Base-by-base conservation (phyloP, 2,888 invertebrate genomes). In the Diplazon laetatorius region DNA sequence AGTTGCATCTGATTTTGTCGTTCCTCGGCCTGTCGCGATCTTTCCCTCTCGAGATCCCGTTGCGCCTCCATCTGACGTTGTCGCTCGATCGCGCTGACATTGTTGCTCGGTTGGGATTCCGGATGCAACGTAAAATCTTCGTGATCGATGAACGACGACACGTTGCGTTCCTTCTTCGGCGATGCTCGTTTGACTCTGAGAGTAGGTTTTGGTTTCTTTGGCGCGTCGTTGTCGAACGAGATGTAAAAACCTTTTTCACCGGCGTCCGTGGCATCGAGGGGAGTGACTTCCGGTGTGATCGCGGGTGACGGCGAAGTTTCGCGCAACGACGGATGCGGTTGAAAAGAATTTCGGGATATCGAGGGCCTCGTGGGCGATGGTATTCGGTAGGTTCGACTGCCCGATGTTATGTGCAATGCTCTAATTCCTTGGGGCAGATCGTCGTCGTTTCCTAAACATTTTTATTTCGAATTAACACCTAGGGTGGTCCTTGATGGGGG, bases 171-270 rank as follows among this genome's bases (percentile, higher is more conserved):
- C 87, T 96, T 96, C 87, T 95, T 95, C 0, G 96, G 96, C 5
- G 96, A 96, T 39, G 92, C 92, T 74, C 94, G 93, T 89, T 96
- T 96, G 75, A 93, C 93, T 82, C 97, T 92, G 66, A 97, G 92
- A 14, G 97, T 96, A 1, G 97, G 98, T 91, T 98, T 98, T 14
- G 97, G 97, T 87, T 97, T 93, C 89, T 96, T 96, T 14, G 97
- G 97, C 85, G 95, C 95, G 73, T 96, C 96, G 89, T 96, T 95
- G 89, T 97, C 97, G 89, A 98, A 97, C 63, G 97, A 96, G 88
- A 98, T 97, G 91, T 98, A 98, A 92, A 98, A 98, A 35, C 97
- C 96, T 90, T 97, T 96, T 89, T 96, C 96, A 10, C 87, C 88
- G 12, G 84, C 84, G 77, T 92, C 93, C 10, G 91, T 90, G 4